Conservation (phyloP, 1,140 invertebrate genomes). For the Anagrus nilaparvatae region DNA sequence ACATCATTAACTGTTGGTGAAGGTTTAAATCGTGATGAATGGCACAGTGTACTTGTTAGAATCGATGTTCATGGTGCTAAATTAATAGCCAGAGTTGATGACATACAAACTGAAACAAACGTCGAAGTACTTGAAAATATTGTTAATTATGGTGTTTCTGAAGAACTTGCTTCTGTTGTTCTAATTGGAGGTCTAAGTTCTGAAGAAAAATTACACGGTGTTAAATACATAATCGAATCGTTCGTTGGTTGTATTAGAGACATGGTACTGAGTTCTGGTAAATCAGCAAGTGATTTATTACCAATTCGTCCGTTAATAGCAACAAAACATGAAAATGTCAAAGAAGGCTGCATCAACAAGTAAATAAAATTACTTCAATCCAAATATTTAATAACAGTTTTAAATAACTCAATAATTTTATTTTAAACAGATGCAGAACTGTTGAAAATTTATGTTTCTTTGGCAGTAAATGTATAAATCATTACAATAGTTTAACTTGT, state of each 20-base stretch:
- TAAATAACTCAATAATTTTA: not conserved
- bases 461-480: slow-evolving; percentile 76
- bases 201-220: slow-evolving; percentile 72
- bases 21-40: slow-evolving; percentile 78
- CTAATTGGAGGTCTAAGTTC: slow-evolving; percentile 80
- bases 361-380: slow-evolving; percentile 20
- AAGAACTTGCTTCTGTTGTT: slow-evolving; percentile 75
- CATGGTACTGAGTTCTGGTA: slow-evolving; percentile 70
- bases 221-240: slow-evolving; percentile 84
- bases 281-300: slow-evolving; percentile 68
- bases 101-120: slow-evolving; percentile 64
- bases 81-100: slow-evolving; percentile 74
- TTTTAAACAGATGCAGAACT: slow-evolving; percentile 51
- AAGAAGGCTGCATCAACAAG: slow-evolving; percentile 74
- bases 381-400: no score
- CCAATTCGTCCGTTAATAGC: slow-evolving; percentile 71
- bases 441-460: slow-evolving; percentile 73
- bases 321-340: slow-evolving; percentile 76
- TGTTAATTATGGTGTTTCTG: slow-evolving; percentile 72
- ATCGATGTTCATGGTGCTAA: slow-evolving; percentile 74
- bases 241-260: slow-evolving; percentile 86
- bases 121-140: slow-evolving; percentile 69
- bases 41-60: slow-evolving; percentile 75
- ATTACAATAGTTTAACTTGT: slow-evolving; percentile 75
- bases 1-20: slow-evolving; percentile 78